Evolutionary conservation across 2,888 invertebrate species (phyloP).

Genomic region (Ornithoptera priamus): DNA sequence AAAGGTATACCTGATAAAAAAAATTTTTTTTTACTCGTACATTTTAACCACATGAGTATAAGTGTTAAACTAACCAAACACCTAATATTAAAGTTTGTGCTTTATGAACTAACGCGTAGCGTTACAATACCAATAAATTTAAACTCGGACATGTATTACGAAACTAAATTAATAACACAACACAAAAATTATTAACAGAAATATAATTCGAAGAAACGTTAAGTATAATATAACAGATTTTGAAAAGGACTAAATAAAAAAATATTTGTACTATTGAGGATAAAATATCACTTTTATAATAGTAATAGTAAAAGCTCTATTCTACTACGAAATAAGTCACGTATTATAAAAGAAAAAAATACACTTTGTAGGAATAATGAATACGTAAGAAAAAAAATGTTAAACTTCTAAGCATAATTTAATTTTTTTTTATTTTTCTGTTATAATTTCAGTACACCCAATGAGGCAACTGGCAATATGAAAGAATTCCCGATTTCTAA

Average conservation of each 20-base stretch:
- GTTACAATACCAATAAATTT: constrained; percentile 23
- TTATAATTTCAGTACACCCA: background rate
- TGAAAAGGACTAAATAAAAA: constrained; percentile 57
- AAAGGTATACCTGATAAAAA: constrained; percentile 46
- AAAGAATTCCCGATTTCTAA: constrained; percentile 6
- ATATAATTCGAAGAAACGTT: constrained; percentile 49
- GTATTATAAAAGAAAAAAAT: constrained; percentile 5
- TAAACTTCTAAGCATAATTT: background rate
- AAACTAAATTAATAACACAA: constrained; percentile 30
- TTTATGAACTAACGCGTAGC: constrained; percentile 32
- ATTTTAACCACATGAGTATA: constrained; percentile 37
- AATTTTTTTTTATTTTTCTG: background rate
- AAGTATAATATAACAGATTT: constrained; percentile 52
- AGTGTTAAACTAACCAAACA: constrained; percentile 36
- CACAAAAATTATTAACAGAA: constrained; percentile 32
- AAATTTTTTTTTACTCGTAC: constrained; percentile 37
- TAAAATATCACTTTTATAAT: constrained; percentile 50
- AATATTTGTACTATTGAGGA: constrained; percentile 67
- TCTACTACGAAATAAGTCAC: constrained; percentile 12
- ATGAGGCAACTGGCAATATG: background rate
- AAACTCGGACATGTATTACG: constrained; percentile 20
- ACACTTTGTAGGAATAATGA: background rate
- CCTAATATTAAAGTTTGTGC: constrained; percentile 46
- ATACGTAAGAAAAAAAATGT: constrained; percentile 1
- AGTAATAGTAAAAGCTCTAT: constrained; percentile 39